Evolutionary conservation across 2,888 invertebrate species (phyloP).

Genomic region (Agrenia bidenticulata): DNA sequence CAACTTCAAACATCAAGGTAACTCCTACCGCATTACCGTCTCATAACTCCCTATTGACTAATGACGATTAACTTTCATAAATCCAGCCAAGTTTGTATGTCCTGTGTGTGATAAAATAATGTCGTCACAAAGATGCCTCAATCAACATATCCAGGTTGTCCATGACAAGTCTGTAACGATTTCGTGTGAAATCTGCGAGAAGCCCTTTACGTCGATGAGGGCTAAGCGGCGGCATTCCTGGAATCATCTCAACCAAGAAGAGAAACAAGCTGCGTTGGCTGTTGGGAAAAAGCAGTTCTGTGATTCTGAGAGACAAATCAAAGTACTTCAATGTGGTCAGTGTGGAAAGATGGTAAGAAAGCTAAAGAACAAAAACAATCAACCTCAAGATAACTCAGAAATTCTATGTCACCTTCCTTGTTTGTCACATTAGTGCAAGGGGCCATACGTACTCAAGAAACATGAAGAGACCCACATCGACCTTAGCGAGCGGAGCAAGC

Average conservation of each 20-base stretch:
- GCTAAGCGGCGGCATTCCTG: conserved; percentile 5
- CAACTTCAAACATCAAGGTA: background rate
- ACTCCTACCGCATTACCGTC: too few species aligned
- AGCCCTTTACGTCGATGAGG: conserved; percentile 8
- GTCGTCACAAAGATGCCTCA: background rate
- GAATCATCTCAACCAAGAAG: conserved; percentile 10
- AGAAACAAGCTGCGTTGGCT: conserved; percentile 10
- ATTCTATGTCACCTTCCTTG: too few species aligned
- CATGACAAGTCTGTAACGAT: background rate
- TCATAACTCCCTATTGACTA: too few species aligned
- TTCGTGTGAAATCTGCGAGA: background rate
- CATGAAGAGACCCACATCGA: conserved; percentile 16
- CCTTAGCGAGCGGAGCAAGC: background rate
- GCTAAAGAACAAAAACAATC: too few species aligned
- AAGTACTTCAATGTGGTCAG: background rate
- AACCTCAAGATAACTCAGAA: too few species aligned
- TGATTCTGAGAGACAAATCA: too few species aligned
- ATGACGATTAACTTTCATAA: background rate
- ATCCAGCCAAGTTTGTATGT: background rate
- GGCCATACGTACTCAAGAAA: background rate
- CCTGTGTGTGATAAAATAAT: background rate
- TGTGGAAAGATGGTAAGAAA: conserved; percentile 14
- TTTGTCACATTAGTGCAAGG: conserved; percentile 8
- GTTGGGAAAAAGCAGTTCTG: background rate
- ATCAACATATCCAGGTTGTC: background rate